Percentiles rank a stretch among this genome's conserved stretches.
These are phyloP conservation scores for Plotosus lineatus DNA, from an alignment of 2,113 vertebrate genomes.

Conservation along the genomic window DNA sequence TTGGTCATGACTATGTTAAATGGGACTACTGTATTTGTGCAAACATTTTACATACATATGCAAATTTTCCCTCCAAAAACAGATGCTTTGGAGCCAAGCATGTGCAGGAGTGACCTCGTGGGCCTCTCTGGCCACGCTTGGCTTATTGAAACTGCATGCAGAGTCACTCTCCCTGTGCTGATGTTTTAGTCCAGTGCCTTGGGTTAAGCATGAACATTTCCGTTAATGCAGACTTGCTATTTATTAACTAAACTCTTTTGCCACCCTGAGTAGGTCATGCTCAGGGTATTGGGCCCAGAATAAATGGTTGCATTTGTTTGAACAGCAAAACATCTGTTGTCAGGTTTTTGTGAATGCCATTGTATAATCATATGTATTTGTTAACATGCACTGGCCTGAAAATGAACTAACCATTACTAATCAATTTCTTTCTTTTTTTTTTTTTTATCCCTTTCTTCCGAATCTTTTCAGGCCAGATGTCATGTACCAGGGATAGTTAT, in stretches of 20 bases:
- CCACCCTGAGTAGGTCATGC: slow-evolving; percentile 42
- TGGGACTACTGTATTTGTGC: slow-evolving; percentile 13
- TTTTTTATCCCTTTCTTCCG: no score
- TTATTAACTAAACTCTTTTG: slow-evolving; percentile 53
- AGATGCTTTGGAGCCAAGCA: slow-evolving; percentile 47
- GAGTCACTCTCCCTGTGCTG: slow-evolving; percentile 53
- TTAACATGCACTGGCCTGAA: no score
- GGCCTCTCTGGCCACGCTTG: slow-evolving; percentile 36
- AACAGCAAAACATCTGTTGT: slow-evolving; percentile 28
- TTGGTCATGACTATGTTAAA: slow-evolving; percentile 14
- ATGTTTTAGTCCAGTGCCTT: slow-evolving; percentile 55
- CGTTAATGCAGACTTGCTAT: slow-evolving; percentile 58
- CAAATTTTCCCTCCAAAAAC: slow-evolving; percentile 40
- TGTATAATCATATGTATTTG: slow-evolving; percentile 23
- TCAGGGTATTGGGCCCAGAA: slow-evolving; percentile 33
- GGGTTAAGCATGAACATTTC: slow-evolving; percentile 60
- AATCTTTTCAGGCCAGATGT: not conserved
- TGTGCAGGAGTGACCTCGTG: slow-evolving; percentile 35
- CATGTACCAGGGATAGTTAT: not conserved
- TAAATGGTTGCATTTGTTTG: slow-evolving; percentile 32
- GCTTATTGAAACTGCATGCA: slow-evolving; percentile 42
- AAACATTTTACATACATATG: slow-evolving; percentile 23
- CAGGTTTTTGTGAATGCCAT: slow-evolving; percentile 18
- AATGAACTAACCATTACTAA: not conserved
- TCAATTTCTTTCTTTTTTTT: no score